phyloP scores from a whole-genome alignment of 1,140 invertebrate species.

The Bombus sibiricus region DNA sequence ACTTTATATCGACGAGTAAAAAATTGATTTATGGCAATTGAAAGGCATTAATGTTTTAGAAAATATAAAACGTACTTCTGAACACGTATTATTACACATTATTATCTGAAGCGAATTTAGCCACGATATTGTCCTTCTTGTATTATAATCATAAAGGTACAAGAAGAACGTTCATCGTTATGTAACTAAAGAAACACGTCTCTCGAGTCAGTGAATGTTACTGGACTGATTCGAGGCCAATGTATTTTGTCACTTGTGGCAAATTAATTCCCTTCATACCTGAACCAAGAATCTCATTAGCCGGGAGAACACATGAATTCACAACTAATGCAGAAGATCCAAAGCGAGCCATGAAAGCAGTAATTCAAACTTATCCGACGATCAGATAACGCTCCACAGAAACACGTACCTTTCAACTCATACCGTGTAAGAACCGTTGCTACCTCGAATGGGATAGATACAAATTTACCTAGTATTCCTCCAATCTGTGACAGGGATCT shows the following conservation, averaged over 20 bases:
- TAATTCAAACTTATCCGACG: constrained; percentile 50
- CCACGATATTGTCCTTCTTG: too few relatives aligned
- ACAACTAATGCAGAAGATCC: constrained; percentile 20
- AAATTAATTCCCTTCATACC: constrained; percentile 28
- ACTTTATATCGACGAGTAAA: too few relatives aligned
- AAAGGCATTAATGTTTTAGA: too few relatives aligned
- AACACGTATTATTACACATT: too few relatives aligned
- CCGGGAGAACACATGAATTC: constrained; percentile 4
- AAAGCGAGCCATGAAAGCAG: constrained; percentile 22
- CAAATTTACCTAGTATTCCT: constrained; percentile 30
- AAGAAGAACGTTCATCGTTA: too few relatives aligned
- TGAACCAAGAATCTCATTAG: constrained; percentile 21
- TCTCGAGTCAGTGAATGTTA: too few relatives aligned
- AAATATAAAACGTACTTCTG: too few relatives aligned
- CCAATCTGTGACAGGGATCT: constrained; percentile 40
- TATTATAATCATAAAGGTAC: too few relatives aligned
- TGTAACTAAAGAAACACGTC: too few relatives aligned
- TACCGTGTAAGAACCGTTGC: constrained; percentile 22
- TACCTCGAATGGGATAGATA: constrained; percentile 29
- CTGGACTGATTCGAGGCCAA: neutral
- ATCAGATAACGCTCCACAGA: constrained; percentile 38
- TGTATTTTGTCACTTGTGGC: neutral
- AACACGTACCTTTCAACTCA: constrained; percentile 31
- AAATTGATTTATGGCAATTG: too few relatives aligned
- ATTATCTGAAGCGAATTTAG: too few relatives aligned